Base-by-base conservation (phyloP, 2,888 invertebrate species). In the Agriopis aurantiaria region DNA sequence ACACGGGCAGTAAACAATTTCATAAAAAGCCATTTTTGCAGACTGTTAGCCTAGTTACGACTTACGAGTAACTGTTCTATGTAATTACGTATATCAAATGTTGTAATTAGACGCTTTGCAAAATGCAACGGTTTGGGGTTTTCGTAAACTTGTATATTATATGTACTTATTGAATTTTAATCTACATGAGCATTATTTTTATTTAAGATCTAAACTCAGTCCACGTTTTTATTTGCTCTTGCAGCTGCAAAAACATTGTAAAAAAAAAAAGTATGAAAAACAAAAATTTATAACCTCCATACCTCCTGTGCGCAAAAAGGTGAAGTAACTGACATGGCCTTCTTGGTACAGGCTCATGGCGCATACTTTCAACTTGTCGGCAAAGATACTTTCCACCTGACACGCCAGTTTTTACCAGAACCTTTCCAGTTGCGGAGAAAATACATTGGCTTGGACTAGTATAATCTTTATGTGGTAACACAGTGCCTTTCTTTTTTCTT, bases 1-100 rank as follows among this genome's bases (percentile, higher is more conserved):
- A 4, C n/a, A n/a, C 11, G 8, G 11, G 51, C 51, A 9, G 11
- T n/a, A 10, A 23, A 52, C 45, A 68, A 68, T 65, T 71, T 64
- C 65, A 71, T 57, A 73, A 71, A 69, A 68, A 66, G 48, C 61
- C 59, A 68, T 72, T 73, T 75, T 73, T 68, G 68, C 61, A 65
- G 51, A 41, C 70, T 59, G 63, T 71, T 71, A 73, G 58, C 71
- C 71, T 60, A 74, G 71, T 66, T 73, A 57, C 57, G 33, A 74
- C 69, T 66, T 73, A 57, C 57, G 33, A 41, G 48, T 72, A 69
- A 72, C 74, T 58, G 74, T 65, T 48, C 46, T 69, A 33, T 56
- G 53, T 67, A 75, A 69, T 72, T 67, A 72, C 69, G 65, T 55
- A 65, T 63, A 65, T 33, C 53, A 57, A 57, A 68, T 73, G 56